Base-by-base conservation (phyloP, 2,888 invertebrate species). In the Eupsilia transversa region DNA sequence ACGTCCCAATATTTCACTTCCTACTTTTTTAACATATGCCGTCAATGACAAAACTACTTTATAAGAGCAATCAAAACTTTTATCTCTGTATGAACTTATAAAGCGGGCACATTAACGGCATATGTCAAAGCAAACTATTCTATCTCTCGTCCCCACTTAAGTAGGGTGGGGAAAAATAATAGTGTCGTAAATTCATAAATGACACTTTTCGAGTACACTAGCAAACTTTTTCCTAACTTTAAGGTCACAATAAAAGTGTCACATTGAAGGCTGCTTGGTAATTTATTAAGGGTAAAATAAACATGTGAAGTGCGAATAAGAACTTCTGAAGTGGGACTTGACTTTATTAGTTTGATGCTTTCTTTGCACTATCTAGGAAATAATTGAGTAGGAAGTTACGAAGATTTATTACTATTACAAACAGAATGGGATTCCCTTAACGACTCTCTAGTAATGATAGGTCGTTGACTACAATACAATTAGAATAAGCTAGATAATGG, bases 171-270 rank as follows among this genome's bases (percentile, higher is more conserved):
- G 82, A 86, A 87, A 87, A 90, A 91, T 91, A 92, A 92, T 92
- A 91, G 90, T 89, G 89, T 89, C 91, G 91, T 94, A 93, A 94
- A 94, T 93, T 94, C 88, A 90, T 92, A 92, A 92, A 92, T 92
- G 92, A 92, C 94, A 93, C 89, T 92, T 92, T 88, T 86, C 86
- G 87, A 90, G 90, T 88, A 85, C 79, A 88, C 89, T 88, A 82
- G 85, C 86, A 85, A 93, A 92, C 88, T 92, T 91, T 88, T 88
- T 81, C 87, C 86, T 87, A 94, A 91, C 93, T 93, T 91, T 91
- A 92, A 93, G 93, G 93, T 92, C 88, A 92, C 92, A 92, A 92
- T 94, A 93, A 93, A 94, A 93, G 84, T 91, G 93, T 92, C 93
- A 91, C 88, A 89, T 87, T 81, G 88, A 89, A 88, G 91, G 88